These are phyloP conservation scores for Amblyornis subalaris DNA, from an alignment of 2,113 vertebrate genomes.

Conservation along the genomic window DNA sequence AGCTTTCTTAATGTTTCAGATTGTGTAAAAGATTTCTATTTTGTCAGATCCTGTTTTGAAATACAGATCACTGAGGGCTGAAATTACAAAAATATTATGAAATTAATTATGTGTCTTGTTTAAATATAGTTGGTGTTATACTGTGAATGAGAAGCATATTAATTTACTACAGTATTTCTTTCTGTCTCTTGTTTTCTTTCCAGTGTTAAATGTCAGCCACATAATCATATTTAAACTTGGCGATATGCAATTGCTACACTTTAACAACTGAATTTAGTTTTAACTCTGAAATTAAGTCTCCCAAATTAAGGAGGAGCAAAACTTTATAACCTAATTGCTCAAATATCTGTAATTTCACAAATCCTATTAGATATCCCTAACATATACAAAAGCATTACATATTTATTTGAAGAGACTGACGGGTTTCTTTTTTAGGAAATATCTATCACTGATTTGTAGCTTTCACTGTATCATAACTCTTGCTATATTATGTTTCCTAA, in stretches of 20 bases:
- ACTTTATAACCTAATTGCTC: background rate
- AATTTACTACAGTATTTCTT: background rate
- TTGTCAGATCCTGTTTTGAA: background rate
- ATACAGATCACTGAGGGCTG: background rate
- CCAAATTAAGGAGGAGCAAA: background rate
- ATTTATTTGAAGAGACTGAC: background rate
- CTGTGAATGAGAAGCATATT: background rate
- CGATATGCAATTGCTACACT: background rate
- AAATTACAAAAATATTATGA: background rate
- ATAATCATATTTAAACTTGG: background rate
- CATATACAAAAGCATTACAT: background rate
- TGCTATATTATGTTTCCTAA: background rate
- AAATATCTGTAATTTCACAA: background rate
- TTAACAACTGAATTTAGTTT: background rate
- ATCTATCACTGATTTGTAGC: background rate
- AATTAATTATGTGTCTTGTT: background rate
- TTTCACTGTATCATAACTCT: background rate
- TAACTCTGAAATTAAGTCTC: background rate
- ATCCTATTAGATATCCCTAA: background rate
- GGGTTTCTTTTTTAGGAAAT: background rate
- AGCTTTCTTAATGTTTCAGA: background rate
- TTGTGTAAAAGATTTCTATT: background rate
- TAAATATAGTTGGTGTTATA: background rate
- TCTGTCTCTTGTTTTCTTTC: background rate
- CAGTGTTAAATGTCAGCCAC: background rate